Evolutionary conservation across 2,113 vertebrate species (phyloP), one percentile per base, ranked within the genome.

Genomic region (Falcunculus frontatus): DNA sequence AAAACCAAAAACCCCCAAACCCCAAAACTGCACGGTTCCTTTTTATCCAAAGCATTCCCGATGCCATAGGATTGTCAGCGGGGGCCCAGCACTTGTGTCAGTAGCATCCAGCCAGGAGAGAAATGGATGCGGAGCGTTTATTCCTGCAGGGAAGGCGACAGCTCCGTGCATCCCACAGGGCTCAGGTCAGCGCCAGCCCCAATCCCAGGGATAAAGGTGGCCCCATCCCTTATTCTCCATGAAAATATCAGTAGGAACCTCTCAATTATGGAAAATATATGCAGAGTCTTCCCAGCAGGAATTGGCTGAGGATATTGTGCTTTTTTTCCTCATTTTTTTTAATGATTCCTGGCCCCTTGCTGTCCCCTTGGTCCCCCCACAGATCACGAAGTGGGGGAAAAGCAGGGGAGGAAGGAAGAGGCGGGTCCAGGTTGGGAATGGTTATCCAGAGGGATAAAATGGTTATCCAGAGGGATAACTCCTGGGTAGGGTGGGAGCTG

Each of bases 11-110:
- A n/a, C n/a, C 3, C 7, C 15, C 3, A 7, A 52, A 11, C 20
- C 33, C 52, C 4, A 44, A 49, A 80, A 46, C n/a, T 1, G 29
- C 79, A 69, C 33, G 4, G 25, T 16, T 56, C 25, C 35, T 41
- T 74, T 56, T 87, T 27, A 64, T 85, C 92, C 72, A 23, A 73
- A 95, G 70, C 95, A 74, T 95, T 90, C 88, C 79, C 30, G 44
- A 82, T 39, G 49, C 68, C 93, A 26, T 7, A 15, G 53, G 90
- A 80, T 42, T 62, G 41, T 33, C 84, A 42, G 73, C 8, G 1
- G 86, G 90, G 87, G 75, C 65, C 11, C 5, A 65, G 50, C 37
- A 0, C 59, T 83, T 2, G 55, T 76, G 91, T 80, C 89, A 82
- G 93, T 90, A 87, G 73, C 37, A 81, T 90, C 89, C 90, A 87